Evolutionary conservation across 2,113 vertebrate genomes (phyloP).

Genomic region (Melanerpes formicivorus): DNA sequence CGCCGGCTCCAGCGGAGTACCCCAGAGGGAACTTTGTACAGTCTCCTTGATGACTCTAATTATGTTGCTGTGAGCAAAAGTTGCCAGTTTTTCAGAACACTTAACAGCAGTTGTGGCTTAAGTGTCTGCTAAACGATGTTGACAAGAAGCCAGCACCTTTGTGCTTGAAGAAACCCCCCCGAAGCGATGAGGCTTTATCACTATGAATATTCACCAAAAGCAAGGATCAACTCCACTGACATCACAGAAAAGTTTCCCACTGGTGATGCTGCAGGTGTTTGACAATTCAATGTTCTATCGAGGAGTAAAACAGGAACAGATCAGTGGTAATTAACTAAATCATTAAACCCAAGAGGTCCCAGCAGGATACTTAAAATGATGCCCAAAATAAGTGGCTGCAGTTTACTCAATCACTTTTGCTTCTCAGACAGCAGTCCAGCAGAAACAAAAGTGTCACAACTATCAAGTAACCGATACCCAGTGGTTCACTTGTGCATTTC

Average conservation of each 20-base stretch:
- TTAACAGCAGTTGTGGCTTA: neutral
- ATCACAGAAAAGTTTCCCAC: neutral
- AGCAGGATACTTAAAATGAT: neutral
- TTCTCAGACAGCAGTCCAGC: neutral
- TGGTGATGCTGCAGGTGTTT: neutral
- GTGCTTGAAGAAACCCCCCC: neutral
- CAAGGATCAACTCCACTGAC: neutral
- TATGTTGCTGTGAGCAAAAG: neutral
- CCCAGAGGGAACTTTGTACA: neutral
- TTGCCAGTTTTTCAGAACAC: neutral
- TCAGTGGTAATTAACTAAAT: neutral
- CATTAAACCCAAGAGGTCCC: neutral
- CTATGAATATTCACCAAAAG: neutral
- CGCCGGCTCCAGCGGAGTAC: rapidly evolving
- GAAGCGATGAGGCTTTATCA: neutral
- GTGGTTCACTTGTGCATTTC: neutral
- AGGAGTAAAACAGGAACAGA: constrained; percentile 26
- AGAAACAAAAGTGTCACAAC: neutral
- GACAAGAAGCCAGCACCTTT: neutral
- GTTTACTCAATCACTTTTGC: neutral
- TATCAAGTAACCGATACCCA: neutral
- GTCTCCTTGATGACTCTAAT: neutral
- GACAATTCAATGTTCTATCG: neutral
- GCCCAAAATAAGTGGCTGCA: neutral
- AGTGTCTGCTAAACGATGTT: neutral